These are phyloP conservation scores for Tholera decimalis DNA, from an alignment of 2,888 invertebrate species.

Conservation along the genomic window DNA sequence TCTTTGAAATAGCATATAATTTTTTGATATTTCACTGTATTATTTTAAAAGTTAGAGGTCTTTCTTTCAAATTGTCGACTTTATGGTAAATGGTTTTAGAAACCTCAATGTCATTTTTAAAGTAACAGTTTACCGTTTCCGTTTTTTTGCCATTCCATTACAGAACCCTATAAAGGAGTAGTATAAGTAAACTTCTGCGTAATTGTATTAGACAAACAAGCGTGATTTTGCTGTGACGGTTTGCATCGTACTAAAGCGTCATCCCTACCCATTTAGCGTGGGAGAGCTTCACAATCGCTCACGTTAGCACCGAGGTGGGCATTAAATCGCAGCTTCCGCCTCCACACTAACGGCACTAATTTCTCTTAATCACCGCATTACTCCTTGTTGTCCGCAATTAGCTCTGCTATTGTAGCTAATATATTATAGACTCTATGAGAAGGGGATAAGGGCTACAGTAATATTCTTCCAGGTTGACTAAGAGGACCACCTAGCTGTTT, in stretches of 20 bases:
- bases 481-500: conserved; percentile 3
- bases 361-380: conserved; percentile 44
- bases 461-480: conserved; percentile 40
- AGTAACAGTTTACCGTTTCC: too few species aligned
- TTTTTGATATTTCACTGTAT: too few species aligned
- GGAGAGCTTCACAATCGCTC: conserved; percentile 31
- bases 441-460: conserved; percentile 10
- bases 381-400: conserved; percentile 29
- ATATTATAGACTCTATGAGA: neutral
- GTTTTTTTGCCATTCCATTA: too few species aligned
- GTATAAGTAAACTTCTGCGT: neutral
- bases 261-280: conserved; percentile 37
- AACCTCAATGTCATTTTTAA: too few species aligned
- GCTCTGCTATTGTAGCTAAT: neutral
- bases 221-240: neutral
- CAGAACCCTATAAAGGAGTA: too few species aligned
- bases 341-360: conserved; percentile 20
- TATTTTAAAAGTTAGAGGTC: too few species aligned
- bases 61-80: too few species aligned
- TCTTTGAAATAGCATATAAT: too few species aligned
- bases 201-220: neutral
- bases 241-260: neutral
- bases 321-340: conserved; percentile 51
- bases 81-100: too few species aligned
- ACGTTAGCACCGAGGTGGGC: conserved; percentile 29